Evolutionary conservation across 2,797 vertebrate species (phyloP).

Genomic region (Silurus lanzhouensis): DNA sequence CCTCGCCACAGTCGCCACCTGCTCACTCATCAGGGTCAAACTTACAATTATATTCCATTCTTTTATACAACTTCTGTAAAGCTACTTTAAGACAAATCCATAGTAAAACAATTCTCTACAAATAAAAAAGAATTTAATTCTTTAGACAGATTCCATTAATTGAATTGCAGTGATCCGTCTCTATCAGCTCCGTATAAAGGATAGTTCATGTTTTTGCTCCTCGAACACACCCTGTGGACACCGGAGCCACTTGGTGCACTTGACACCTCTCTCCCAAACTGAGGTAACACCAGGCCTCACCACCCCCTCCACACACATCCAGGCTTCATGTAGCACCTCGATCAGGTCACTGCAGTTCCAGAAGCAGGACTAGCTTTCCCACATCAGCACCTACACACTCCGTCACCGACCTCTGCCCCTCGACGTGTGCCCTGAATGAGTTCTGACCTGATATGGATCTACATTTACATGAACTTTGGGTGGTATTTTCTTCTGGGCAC

Average conservation of each 20-base stretch:
- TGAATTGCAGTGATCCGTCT: too few species aligned
- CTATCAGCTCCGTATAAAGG: too few species aligned
- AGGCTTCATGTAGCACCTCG: slow-evolving; percentile 14
- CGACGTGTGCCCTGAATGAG: background rate
- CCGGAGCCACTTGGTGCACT: slow-evolving; percentile 4
- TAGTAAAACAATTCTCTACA: too few species aligned
- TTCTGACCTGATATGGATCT: background rate
- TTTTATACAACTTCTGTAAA: too few species aligned
- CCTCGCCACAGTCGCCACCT: too few species aligned
- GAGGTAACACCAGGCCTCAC: slow-evolving; percentile 47
- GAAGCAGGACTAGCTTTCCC: slow-evolving; percentile 35
- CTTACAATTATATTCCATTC: too few species aligned
- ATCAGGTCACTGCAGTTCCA: slow-evolving; percentile 10
- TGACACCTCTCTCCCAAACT: slow-evolving; percentile 45
- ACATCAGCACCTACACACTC: slow-evolving; percentile 44
- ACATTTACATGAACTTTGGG: background rate
- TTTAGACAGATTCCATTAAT: too few species aligned
- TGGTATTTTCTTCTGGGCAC: background rate
- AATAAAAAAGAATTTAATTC: too few species aligned
- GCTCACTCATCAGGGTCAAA: too few species aligned
- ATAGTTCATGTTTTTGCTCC: background rate
- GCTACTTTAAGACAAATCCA: too few species aligned
- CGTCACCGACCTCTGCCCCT: slow-evolving; percentile 27
- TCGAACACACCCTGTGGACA: slow-evolving; percentile 13
- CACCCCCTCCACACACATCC: slow-evolving; percentile 4